These are phyloP conservation scores for Neodontobutis hainanensis DNA, from an alignment of 2,113 vertebrate genomes.

Conservation along the genomic window DNA sequence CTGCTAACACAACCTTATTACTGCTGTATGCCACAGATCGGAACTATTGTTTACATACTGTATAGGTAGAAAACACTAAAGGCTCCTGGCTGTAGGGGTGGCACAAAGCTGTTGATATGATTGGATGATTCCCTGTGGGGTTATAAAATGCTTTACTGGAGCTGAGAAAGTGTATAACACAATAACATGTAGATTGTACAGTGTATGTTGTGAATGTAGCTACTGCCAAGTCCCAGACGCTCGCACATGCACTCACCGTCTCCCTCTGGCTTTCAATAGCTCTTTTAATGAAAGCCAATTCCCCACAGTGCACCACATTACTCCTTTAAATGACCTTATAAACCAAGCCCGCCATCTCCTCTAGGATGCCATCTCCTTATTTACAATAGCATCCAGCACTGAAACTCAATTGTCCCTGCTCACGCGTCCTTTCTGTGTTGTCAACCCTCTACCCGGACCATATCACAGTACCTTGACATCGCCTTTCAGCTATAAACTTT, in stretches of 20 bases:
- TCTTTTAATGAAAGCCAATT: slow-evolving; percentile 76
- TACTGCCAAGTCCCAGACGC: slow-evolving; percentile 10
- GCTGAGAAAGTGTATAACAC: slow-evolving; percentile 21
- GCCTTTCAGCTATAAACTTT: slow-evolving; percentile 61
- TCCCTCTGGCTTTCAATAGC: slow-evolving; percentile 45
- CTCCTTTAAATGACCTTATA: slow-evolving; percentile 78
- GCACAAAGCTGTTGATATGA: slow-evolving; percentile 34
- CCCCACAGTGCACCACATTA: slow-evolving; percentile 68
- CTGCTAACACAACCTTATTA: slow-evolving; percentile 59
- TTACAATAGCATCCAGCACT: slow-evolving; percentile 58
- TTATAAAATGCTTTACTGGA: slow-evolving; percentile 52
- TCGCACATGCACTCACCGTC: slow-evolving; percentile 13
- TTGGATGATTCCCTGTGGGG: slow-evolving; percentile 33
- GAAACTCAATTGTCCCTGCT: slow-evolving; percentile 58
- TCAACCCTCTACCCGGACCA: slow-evolving; percentile 37
- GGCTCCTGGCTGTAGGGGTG: slow-evolving; percentile 25
- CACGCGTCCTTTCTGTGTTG: slow-evolving; percentile 10
- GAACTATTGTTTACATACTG: slow-evolving; percentile 34
- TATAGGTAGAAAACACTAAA: slow-evolving; percentile 1
- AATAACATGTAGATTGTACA: slow-evolving; percentile 34
- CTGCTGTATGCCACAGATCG: slow-evolving; percentile 30
- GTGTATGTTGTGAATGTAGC: slow-evolving; percentile 16
- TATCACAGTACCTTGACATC: slow-evolving; percentile 52
- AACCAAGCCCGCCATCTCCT: slow-evolving; percentile 61
- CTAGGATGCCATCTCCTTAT: slow-evolving; percentile 64